Evolutionary conservation across 2,797 vertebrate species (phyloP).

Genomic region (Lutjanus campechanus): DNA sequence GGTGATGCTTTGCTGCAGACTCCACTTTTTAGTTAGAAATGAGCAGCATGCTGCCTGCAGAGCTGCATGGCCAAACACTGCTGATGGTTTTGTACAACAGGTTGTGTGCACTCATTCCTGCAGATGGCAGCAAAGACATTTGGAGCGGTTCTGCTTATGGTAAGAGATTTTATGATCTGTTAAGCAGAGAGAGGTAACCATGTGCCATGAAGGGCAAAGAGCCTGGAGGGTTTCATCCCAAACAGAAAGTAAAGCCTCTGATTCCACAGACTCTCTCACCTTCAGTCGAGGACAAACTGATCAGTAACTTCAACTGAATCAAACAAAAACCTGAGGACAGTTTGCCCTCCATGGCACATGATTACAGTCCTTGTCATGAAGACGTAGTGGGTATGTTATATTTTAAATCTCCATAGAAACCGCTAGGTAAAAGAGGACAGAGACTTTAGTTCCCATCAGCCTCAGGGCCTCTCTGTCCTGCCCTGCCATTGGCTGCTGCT

Average conservation of each 20-base stretch:
- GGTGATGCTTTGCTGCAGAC: no score
- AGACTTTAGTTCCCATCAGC: constrained; percentile 41
- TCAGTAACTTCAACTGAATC: neutral
- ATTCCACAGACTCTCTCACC: neutral
- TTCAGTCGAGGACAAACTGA: neutral
- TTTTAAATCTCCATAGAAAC: constrained; percentile 35
- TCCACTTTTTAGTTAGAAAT: no score
- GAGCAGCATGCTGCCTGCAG: no score
- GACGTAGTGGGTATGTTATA: neutral
- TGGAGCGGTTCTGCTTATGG: neutral
- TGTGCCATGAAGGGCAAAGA: constrained; percentile 3
- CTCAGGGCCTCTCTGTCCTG: constrained; percentile 34
- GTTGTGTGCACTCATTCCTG: constrained; percentile 29
- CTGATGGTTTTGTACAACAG: neutral
- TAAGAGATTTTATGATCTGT: neutral
- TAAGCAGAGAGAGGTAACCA: neutral
- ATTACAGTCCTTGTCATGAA: constrained; percentile 5
- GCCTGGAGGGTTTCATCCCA: constrained; percentile 8
- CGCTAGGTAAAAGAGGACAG: constrained; percentile 37
- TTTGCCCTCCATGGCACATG: constrained; percentile 1
- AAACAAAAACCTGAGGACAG: neutral
- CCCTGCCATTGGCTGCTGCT: constrained; percentile 45
- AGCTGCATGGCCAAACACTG: neutral
- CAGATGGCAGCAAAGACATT: constrained; percentile 67
- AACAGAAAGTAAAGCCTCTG: constrained; percentile 6